A percentile compares a stretch with the other conserved stretches of the same genome.
Evolutionary conservation across 2,797 vertebrate species (phyloP).

Genomic region (Chaetophractus vellerosus): DNA sequence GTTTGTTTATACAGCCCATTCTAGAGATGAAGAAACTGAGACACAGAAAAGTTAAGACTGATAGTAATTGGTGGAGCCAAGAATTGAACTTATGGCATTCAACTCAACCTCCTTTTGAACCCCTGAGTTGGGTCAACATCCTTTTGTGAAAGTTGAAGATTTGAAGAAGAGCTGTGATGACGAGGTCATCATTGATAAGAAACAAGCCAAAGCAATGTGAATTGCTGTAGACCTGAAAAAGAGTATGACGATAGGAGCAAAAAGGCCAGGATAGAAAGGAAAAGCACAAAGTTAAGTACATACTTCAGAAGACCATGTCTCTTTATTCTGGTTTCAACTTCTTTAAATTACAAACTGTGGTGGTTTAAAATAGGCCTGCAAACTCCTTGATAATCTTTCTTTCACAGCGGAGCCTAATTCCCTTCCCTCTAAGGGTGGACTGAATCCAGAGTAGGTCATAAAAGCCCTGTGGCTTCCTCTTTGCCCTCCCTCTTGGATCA

Average conservation of each 20-base stretch:
- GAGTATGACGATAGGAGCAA: rapidly evolving
- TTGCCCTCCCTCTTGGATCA: background rate
- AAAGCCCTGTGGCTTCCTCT: background rate
- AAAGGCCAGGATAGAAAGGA: background rate
- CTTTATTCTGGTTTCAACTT: background rate
- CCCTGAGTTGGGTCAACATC: background rate
- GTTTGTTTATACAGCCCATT: background rate
- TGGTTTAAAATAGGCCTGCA: background rate
- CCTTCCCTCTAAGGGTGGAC: background rate
- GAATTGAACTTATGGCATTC: background rate
- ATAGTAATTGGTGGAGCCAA: background rate
- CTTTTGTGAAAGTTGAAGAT: background rate
- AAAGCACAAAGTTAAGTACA: rapidly evolving
- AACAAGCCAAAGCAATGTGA: background rate
- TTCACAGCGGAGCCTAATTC: background rate
- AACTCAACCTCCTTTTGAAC: background rate
- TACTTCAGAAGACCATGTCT: background rate
- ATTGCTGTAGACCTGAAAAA: too few species aligned
- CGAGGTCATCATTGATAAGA: background rate
- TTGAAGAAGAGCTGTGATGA: background rate
- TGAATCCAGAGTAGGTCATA: background rate
- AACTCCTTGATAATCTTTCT: background rate
- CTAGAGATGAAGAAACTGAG: background rate
- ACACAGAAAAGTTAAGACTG: background rate
- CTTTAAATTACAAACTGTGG: background rate